Conservation (phyloP, 2,113 vertebrate species). For the Todiramphus saurophagus region DNA sequence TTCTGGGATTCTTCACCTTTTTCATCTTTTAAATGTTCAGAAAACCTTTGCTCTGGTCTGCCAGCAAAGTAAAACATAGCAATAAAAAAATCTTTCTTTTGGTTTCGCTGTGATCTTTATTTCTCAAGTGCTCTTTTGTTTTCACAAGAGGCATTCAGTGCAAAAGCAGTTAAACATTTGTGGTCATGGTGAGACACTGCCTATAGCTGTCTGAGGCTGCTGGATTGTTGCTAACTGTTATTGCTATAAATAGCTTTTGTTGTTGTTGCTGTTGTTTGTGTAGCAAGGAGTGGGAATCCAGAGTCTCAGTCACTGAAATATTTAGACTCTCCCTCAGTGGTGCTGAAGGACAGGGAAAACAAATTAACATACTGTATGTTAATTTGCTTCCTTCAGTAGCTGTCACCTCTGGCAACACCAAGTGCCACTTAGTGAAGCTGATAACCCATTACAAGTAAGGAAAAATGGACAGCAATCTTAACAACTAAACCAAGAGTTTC, state of each 20-base stretch:
- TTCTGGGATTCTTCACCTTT: constrained; percentile 87
- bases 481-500: neutral
- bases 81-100: constrained; percentile 75
- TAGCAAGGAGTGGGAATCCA: constrained; percentile 28
- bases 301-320: constrained; percentile 34
- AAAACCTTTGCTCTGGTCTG: constrained; percentile 89
- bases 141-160: constrained; percentile 60
- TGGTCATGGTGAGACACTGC: constrained; percentile 2
- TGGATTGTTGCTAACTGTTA: constrained; percentile 19
- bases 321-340: constrained; percentile 19
- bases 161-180: constrained; percentile 46
- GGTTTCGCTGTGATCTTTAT: constrained; percentile 39
- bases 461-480: neutral
- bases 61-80: constrained; percentile 84
- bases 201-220: constrained; percentile 2
- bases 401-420: neutral
- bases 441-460: neutral
- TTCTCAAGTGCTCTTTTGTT: constrained; percentile 65
- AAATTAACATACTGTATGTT: constrained; percentile 38
- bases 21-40: constrained; percentile 88
- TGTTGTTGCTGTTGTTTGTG: constrained; percentile 35
- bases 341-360: constrained; percentile 32
- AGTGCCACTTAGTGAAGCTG: neutral
- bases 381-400: constrained; percentile 7
- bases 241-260: constrained; percentile 63